Base-by-base conservation (phyloP, 2,888 invertebrate genomes). In the Acanthosepion esculentum region DNA sequence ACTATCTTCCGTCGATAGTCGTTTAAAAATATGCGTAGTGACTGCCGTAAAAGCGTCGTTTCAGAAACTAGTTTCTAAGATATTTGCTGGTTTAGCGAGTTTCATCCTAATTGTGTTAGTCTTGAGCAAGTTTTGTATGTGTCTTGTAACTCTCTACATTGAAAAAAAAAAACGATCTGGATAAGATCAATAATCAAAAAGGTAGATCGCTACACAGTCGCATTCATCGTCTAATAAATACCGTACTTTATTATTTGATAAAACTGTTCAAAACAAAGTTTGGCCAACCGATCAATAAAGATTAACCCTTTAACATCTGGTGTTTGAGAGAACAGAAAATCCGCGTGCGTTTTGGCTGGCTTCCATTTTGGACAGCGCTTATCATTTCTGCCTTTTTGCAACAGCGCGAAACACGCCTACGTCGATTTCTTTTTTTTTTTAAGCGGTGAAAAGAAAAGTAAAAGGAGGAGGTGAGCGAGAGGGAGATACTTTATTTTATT, bases 251-350 rank as follows among this genome's bases (percentile, higher is more conserved):
- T 78, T 78, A 78, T 78, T 78, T 78, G 78, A n/a, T 78, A 23
- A 78, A 78, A n/a, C 78, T 78, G 78, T 78, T 78, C 78, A 78
- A 78, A 78, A 78, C 78, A 78, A 78, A 78, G 33, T 33, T n/a
- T 78, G n/a, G 33, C 78, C 23, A 4, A 15, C 12, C 10, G 78
- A 78, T 78, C 78, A 33, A 78, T 78, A 78, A n/a, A 78, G 78
- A 78, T 78, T 78, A 78, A 78, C 78, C 78, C 78, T 78, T 78
- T n/a, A n/a, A 78, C 78, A 33, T 78, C 33, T n/a, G n/a, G 78
- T 5, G 78, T 18, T 15, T 18, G n/a, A n/a, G 78, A 78, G 78
- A n/a, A 78, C n/a, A n/a, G 78, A 33, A 33, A 78, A n/a, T 78
- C 78, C 18, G 78, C 7, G 33, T n/a, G n/a, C n/a, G 78, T n/a